These are phyloP conservation scores for Heliocidaris erythrogramma DNA, from an alignment of 35 echinoderm and acorn worm species.

Conservation along the genomic window DNA sequence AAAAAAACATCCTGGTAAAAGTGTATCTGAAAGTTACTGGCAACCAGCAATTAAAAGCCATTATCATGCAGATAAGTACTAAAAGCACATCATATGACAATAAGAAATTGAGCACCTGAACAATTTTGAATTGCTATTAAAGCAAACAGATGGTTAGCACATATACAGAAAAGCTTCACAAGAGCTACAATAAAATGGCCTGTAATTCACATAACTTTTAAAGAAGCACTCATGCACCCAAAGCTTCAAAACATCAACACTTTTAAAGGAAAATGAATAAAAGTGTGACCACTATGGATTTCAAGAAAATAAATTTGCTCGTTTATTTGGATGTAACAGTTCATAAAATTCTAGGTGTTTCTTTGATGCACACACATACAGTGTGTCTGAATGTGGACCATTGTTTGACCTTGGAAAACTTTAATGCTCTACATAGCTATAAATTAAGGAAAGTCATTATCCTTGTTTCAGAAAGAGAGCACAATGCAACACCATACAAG, in stretches of 20 bases:
- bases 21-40: neutral
- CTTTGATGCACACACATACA: too few relatives aligned
- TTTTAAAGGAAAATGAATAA: too few relatives aligned
- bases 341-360: too few relatives aligned
- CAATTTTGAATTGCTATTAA: too few relatives aligned
- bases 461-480: neutral
- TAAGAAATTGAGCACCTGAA: neutral
- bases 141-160: neutral
- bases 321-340: too few relatives aligned
- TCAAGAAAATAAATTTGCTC: too few relatives aligned
- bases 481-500: neutral
- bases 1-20: neutral
- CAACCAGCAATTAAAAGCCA: neutral
- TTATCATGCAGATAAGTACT: neutral
- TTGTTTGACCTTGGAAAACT: neutral
- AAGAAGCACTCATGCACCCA: neutral
- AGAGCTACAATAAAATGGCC: neutral
- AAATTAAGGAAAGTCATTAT: neutral
- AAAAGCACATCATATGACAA: neutral
- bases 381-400: neutral
- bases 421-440: too few relatives aligned
- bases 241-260: neutral
- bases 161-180: neutral
- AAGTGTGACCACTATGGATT: too few relatives aligned
- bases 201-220: neutral